Conservation (phyloP, 2,888 invertebrate species). For the Drosophila pseudotalamancana region DNA sequence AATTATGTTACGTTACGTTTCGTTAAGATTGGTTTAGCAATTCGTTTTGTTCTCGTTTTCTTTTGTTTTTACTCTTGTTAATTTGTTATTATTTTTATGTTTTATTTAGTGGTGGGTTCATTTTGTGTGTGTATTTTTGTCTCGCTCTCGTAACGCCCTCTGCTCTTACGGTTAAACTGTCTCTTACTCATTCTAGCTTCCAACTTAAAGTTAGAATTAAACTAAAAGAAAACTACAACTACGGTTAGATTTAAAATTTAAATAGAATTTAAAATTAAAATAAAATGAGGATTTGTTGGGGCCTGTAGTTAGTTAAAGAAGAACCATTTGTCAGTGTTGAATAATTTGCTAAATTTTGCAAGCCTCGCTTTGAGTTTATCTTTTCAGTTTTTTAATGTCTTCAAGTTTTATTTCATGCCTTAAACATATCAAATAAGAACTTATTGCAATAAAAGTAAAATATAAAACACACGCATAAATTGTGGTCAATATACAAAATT, state of each 20-base stretch:
- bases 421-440: constrained; percentile 31
- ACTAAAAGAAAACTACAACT: constrained; percentile 40
- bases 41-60: constrained; percentile 20
- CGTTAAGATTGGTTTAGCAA: constrained; percentile 46
- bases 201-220: constrained; percentile 57
- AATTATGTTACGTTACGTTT: constrained; percentile 1
- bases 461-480: constrained; percentile 57
- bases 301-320: constrained; percentile 6
- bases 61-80: constrained; percentile 23
- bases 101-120: constrained; percentile 70
- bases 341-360: constrained; percentile 47
- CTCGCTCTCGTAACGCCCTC: constrained; percentile 29
- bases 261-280: not conserved
- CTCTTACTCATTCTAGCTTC: constrained; percentile 22
- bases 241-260: constrained; percentile 9
- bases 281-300: not conserved
- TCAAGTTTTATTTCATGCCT: constrained; percentile 23
- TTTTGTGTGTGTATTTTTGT: constrained; percentile 61
- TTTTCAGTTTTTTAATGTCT: constrained; percentile 40
- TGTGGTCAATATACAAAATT: constrained; percentile 36
- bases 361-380: constrained; percentile 67
- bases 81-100: constrained; percentile 23
- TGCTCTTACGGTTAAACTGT: constrained; percentile 12
- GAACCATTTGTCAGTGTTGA: constrained; percentile 23
- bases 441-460: constrained; percentile 29